A percentile compares a stretch with the other conserved stretches of the same genome.
These are phyloP conservation scores for Caenorhabditis remanei DNA, from an alignment of 1,140 invertebrate genomes.

Conservation along the genomic window DNA sequence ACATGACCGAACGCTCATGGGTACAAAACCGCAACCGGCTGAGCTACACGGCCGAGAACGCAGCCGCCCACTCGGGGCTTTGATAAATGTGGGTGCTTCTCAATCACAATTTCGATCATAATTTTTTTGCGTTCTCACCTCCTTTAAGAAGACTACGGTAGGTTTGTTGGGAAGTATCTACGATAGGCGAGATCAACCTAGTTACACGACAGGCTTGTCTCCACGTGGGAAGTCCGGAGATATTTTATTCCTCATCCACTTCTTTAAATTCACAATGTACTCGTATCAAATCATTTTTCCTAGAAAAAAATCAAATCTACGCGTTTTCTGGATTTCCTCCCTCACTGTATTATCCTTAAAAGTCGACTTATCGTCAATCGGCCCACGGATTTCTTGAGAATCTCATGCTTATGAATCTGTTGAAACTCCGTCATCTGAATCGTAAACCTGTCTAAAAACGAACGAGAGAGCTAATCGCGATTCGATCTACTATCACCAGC, in stretches of 20 bases:
- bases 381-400: constrained; percentile 17
- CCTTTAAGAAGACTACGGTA: neutral
- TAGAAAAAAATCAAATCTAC: neutral
- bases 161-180: neutral
- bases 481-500: neutral
- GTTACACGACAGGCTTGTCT: neutral
- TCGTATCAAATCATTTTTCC: neutral
- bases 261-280: no score
- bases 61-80: no score
- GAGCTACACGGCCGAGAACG: no score
- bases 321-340: neutral
- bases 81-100: no score
- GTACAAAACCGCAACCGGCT: no score
- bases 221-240: neutral
- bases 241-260: neutral
- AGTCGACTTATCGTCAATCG: neutral
- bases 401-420: neutral
- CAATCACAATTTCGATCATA: no score
- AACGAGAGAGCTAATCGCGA: neutral
- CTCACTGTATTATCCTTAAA: constrained; percentile 14
- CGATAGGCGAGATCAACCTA: neutral
- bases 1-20: no score
- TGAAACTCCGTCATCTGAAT: neutral
- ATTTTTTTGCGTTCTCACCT: no score
- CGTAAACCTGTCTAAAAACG: constrained; percentile 41